Base-by-base conservation (phyloP, 1,140 invertebrate genomes). In the Dryas iulia region DNA sequence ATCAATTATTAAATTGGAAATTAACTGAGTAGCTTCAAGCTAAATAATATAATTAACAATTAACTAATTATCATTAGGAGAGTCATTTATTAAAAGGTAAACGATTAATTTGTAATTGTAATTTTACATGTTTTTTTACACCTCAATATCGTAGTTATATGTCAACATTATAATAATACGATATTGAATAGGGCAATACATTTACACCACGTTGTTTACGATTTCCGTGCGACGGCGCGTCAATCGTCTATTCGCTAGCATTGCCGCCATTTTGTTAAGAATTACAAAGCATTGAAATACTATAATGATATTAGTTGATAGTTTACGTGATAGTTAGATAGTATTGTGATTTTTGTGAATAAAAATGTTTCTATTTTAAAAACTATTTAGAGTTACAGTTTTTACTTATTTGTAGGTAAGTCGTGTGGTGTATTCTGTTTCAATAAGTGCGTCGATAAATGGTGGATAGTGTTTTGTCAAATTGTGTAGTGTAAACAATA, bases 261-360 rank as follows among this genome's bases (percentile, higher is more conserved):
- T 21, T 47, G 39, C 39, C 39, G 39, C 39, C 39, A 47, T 47
- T 47, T 47, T 47, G 39, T 47, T 21, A 21, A 47, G 6, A 47
- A 21, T 47, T 47, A 7, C 21, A 21, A 21, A 47, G 39, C 18
- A 47, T 47, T 47, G 14, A 47, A 47, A 14, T 39, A 39, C n/a
- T 2, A 21, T 21, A 21, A 47, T 47, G 39, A 10, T 47, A 47
- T 47, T 47, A 47, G 39, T 47, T 47, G 39, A 14, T 21, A 47
- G n/a, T 21, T 47, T 47, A 7, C 39, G 39, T 47, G 39, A 21
- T 47, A 18, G 8, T 47, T 47, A 47, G 7, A 21, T 47, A 47
- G 39, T 47, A 21, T 21, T 21, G 39, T 47, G 30, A 58, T 28
- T 58, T 58, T 58, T 58, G 56, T 18, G 56, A 58, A 30, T 58